phyloP scores from a whole-genome alignment of 1,140 invertebrate species.

The Thrips palmi region DNA sequence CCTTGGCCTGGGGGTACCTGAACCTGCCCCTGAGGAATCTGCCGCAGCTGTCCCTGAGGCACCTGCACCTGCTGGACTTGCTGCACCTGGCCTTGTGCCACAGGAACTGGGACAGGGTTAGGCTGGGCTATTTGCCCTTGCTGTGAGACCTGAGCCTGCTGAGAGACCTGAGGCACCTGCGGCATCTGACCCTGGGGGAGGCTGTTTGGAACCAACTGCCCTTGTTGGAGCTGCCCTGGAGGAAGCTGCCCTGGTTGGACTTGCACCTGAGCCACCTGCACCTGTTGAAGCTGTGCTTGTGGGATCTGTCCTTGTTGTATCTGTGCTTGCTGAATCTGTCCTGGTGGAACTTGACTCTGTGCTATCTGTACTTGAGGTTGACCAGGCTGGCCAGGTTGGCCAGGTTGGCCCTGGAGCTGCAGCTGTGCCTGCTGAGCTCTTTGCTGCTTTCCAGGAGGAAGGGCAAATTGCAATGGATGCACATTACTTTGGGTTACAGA shows the following conservation, averaged over 20 bases:
- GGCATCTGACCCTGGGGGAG: no score
- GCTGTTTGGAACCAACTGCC: slow-evolving; percentile 19
- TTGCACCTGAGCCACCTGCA: slow-evolving; percentile 24
- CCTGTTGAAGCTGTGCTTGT: slow-evolving; percentile 23
- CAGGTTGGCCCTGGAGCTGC: slow-evolving; percentile 23
- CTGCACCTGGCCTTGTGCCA: slow-evolving; percentile 15
- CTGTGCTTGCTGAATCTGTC: slow-evolving; percentile 21
- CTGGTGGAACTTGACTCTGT: no score
- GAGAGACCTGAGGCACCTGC: no score
- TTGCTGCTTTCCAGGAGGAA: slow-evolving; percentile 27
- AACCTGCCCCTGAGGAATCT: neutral
- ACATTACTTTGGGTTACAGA: no score
- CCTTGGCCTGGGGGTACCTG: slow-evolving; percentile 8
- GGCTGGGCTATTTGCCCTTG: slow-evolving; percentile 22
- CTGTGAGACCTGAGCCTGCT: slow-evolving; percentile 22
- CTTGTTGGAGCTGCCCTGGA: slow-evolving; percentile 10
- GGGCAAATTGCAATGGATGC: slow-evolving; percentile 28
- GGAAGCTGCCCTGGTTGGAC: slow-evolving; percentile 18
- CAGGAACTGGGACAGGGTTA: no score
- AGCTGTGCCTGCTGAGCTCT: slow-evolving; percentile 27
- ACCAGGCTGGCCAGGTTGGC: slow-evolving; percentile 8
- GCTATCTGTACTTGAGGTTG: slow-evolving; percentile 10
- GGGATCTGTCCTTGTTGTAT: slow-evolving; percentile 21
- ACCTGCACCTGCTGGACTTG: slow-evolving; percentile 14
- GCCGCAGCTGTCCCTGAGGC: slow-evolving; percentile 11